phyloP scores from a whole-genome alignment of 2,888 invertebrate genomes.

The Perizoma affinitatum region DNA sequence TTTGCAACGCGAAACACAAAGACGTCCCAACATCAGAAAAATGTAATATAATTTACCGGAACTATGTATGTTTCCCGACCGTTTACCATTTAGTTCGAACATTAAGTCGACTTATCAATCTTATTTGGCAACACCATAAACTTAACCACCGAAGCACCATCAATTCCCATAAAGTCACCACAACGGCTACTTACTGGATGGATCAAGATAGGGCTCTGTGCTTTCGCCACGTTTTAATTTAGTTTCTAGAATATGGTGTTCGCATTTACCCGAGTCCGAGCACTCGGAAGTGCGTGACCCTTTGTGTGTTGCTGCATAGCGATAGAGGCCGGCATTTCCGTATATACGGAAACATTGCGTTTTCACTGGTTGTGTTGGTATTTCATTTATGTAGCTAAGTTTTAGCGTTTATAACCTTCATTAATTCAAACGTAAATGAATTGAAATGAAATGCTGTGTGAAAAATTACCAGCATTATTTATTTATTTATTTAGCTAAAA shows the following conservation, averaged over 20 bases:
- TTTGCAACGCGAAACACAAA: too few species aligned
- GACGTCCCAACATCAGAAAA: too few species aligned
- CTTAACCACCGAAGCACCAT: conserved; percentile 8
- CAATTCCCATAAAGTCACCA: conserved; percentile 2
- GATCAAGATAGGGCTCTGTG: conserved; percentile 14
- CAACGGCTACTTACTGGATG: conserved; percentile 6
- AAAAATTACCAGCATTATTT: too few species aligned
- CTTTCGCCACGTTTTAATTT: conserved; percentile 7
- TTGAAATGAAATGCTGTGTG: too few species aligned
- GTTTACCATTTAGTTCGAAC: too few species aligned
- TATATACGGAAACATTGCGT: conserved; percentile 14
- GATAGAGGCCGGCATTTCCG: conserved; percentile 1
- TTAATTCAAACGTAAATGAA: too few species aligned
- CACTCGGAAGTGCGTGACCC: conserved; percentile 26
- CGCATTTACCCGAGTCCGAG: conserved; percentile 9
- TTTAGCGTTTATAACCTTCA: too few species aligned
- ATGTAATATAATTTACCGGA: too few species aligned
- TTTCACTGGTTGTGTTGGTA: neutral
- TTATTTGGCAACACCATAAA: conserved; percentile 7
- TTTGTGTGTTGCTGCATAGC: conserved; percentile 16
- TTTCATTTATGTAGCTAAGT: too few species aligned
- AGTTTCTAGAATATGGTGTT: neutral
- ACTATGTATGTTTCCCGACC: too few species aligned
- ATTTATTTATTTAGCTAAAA: too few species aligned
- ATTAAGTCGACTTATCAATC: too few species aligned